Conservation (phyloP, 2,888 invertebrate genomes). For the Dynastes hyllus region DNA sequence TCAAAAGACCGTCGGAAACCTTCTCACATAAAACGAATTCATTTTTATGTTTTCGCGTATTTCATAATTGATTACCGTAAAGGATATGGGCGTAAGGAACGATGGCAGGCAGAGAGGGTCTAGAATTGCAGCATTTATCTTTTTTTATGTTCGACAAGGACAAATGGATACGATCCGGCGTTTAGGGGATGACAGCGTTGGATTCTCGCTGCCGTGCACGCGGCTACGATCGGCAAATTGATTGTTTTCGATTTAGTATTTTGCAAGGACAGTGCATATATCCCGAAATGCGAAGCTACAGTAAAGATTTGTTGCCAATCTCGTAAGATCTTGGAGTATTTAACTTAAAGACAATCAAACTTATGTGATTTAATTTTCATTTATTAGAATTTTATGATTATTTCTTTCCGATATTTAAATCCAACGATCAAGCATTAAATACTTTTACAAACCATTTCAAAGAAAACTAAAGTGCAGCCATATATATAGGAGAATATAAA, state of each 20-base stretch:
- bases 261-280: constrained; percentile 54
- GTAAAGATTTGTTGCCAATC: not conserved
- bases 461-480: too few species aligned
- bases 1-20: constrained; percentile 62
- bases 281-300: not conserved
- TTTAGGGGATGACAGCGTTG: constrained; percentile 57
- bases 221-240: constrained; percentile 61
- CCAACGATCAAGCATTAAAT: too few species aligned
- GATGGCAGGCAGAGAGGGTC: constrained; percentile 49
- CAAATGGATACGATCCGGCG: constrained; percentile 60
- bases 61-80: constrained; percentile 66
- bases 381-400: too few species aligned
- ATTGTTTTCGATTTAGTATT: constrained; percentile 62
- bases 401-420: too few species aligned
- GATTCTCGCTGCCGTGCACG: constrained; percentile 15
- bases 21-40: constrained; percentile 60
- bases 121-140: constrained; percentile 64
- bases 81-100: constrained; percentile 47
- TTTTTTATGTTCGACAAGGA: constrained; percentile 62
- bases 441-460: too few species aligned
- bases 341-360: too few species aligned
- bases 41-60: constrained; percentile 65
- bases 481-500: too few species aligned
- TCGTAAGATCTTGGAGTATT: too few species aligned
- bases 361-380: too few species aligned